Evolutionary conservation across 2,797 vertebrate genomes (phyloP).

Genomic region (Etheostoma perlongum): DNA sequence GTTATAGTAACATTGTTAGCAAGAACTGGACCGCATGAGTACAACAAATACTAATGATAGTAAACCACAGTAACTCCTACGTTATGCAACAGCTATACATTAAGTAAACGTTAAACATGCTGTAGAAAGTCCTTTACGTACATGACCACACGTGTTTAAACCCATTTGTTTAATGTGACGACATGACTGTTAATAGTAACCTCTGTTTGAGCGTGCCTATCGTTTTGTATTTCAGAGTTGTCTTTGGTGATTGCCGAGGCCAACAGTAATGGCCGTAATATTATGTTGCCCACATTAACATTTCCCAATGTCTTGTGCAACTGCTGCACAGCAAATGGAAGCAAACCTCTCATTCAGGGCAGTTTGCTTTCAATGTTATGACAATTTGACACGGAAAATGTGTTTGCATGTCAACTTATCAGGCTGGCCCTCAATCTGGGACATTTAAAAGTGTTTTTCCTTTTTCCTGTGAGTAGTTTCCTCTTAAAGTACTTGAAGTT

Average conservation of each 20-base stretch:
- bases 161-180: neutral
- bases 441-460: conserved; percentile 23
- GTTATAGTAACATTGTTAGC: neutral
- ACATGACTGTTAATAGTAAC: neutral
- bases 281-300: neutral
- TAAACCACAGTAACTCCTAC: neutral
- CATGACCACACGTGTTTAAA: neutral
- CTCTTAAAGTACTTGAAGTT: conserved; percentile 34
- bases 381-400: conserved; percentile 36
- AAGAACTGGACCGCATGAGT: neutral
- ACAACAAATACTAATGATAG: neutral
- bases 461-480: conserved; percentile 47
- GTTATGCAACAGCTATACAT: neutral
- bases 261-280: neutral
- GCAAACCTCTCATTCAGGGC: conserved; percentile 17
- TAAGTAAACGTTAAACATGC: neutral
- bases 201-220: neutral
- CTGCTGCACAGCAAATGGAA: conserved; percentile 1
- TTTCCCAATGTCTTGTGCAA: conserved; percentile 14
- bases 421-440: conserved; percentile 12
- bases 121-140: neutral
- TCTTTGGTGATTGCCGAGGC: neutral
- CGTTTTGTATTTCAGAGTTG: conserved; percentile 7
- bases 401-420: conserved; percentile 48
- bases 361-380: conserved; percentile 18